Base-by-base conservation (phyloP, 2,797 vertebrate genomes). In the Sebastes umbrosus region DNA sequence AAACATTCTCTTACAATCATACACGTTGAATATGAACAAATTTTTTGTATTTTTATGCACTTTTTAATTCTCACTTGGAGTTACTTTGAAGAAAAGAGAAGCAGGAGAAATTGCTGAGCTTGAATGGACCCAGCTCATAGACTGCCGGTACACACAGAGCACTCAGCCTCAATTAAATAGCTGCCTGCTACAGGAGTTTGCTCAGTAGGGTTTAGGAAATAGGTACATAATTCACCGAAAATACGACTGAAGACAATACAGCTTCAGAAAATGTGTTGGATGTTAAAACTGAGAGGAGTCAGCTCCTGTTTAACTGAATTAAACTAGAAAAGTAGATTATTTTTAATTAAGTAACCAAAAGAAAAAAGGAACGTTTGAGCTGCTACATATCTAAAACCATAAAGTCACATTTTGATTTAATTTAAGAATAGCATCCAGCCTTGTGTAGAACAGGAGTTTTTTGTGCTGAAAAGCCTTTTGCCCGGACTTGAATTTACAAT, bases 111-210 rank as follows among this genome's bases (percentile, higher is more conserved):
- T 11, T 43, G 59, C 54, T 69, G 31, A 29, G 34, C 66, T 52
- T 58, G 22, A 78, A 34, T 54, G n/a, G 20, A 69, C 8, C 36
- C 2, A 54, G 24, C 25, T 67, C 32, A 1, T 55, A 22, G 69
- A 31, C 25, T 81, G 25, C 70, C 64, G 50, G 13, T 70, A 50
- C 34, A 50, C 67, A 43, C 34, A 39, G 16, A 67, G 29, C 22
- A 59, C 67, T 64, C 65, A 69, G 72, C 62, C 46, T 34, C 46
- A 77, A 13, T 62, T 63, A 73, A 77, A 57, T 50, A 50, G 46
- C 39, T 77, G 25, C 22, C 60, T 66, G 68, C 60, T 76, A 39
- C 36, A 57, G 32, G 29, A 71, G n/a, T 62, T 24, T 62, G 31
- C n/a, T 54, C 3, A 27, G 65, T 29, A n/a, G 54, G 36, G 20